Evolutionary conservation across 2,797 vertebrate genomes (phyloP), one percentile per base, ranked within the genome.

Genomic region (Hyperoplus immaculatus): DNA sequence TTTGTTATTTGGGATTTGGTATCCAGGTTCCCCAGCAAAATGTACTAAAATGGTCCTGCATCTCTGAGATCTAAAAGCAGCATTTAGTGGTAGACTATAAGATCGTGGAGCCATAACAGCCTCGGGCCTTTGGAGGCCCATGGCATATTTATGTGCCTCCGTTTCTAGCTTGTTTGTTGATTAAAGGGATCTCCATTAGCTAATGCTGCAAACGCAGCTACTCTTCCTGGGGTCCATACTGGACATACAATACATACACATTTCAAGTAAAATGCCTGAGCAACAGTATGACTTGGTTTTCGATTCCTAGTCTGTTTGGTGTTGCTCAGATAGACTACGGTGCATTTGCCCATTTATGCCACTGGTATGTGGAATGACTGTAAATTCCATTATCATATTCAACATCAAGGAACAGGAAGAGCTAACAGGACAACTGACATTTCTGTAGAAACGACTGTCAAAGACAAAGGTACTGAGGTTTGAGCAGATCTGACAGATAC

Each of bases 391-490:
- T 46, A 41, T 51, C 57, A 74, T 70, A 29, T 21, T 66, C 55
- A 66, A 38, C 38, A 73, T 18, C 41, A 60, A 57, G 18, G 51
- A 63, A 47, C 63, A 63, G 43, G 64, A 60, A 21, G 72, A 61
- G 21, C 39, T 14, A 54, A 53, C 3, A 39, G 57, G 6, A 43
- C 46, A 51, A 41, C 1, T 16, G 51, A 66, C 6, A 43, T 21
- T 14, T 43, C 11, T 65, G 62, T 64, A 9, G 16, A 45, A 6
- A 50, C 3, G 21, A 62, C 62, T 66, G 49, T 41, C 16, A 15
- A 51, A 16, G 21, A 66, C 14, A 21, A 56, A 58, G 39, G 41
- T 0, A 42, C 10, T 7, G 1, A 58, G 59, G 36, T 65, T 55
- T 70, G 13, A 61, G 11, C 10, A 75, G 58, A 72, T 41, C 14